Evolutionary conservation across 2,113 vertebrate species (phyloP).

Genomic region (Cynocephalus volans): DNA sequence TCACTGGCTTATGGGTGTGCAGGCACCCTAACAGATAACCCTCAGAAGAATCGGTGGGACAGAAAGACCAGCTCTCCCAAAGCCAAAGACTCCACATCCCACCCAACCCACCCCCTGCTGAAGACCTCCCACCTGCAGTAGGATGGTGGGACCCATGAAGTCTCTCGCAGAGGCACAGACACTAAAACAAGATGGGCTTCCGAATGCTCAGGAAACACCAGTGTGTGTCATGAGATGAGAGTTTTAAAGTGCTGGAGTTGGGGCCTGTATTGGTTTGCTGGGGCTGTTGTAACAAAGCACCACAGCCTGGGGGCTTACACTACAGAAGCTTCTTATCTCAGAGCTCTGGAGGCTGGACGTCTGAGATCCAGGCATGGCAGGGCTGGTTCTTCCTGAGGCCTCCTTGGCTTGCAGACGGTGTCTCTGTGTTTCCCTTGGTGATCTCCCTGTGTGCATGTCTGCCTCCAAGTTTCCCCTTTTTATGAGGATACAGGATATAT

Average conservation of each 20-base stretch:
- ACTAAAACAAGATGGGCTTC: background rate
- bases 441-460: background rate
- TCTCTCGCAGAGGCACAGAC: background rate
- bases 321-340: background rate
- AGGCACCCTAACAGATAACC: background rate
- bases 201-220: no score
- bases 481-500: background rate
- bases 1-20: no score
- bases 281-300: background rate
- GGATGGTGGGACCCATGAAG: fast-evolving
- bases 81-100: no score
- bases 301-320: background rate
- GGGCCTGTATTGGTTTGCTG: background rate
- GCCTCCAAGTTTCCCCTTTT: background rate
- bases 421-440: background rate
- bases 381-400: background rate
- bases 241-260: background rate
- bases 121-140: background rate
- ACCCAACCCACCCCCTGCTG: background rate
- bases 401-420: background rate
- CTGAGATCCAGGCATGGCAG: background rate
- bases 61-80: background rate
- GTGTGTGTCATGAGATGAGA: background rate
- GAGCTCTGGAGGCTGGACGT: background rate
- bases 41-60: background rate